A percentile compares a stretch with the other conserved stretches of the same genome.
These are phyloP conservation scores for Amazona finschi DNA, from an alignment of 2,797 vertebrate genomes.

Conservation along the genomic window DNA sequence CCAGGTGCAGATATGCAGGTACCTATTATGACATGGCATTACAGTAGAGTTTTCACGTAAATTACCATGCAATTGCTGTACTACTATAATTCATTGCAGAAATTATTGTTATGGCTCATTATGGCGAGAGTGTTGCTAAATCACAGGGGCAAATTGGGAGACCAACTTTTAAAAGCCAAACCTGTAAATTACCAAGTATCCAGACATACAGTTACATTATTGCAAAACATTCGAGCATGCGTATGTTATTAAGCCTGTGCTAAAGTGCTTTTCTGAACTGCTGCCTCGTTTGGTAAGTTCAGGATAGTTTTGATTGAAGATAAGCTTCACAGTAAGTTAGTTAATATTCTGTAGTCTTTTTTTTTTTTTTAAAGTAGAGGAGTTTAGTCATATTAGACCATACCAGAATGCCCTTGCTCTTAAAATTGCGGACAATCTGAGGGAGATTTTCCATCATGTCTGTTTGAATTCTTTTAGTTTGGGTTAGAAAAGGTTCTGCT, in stretches of 20 bases:
- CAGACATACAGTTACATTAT: neutral
- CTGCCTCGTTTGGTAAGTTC: conserved; percentile 40
- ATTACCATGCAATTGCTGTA: conserved; percentile 29
- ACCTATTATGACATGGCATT: conserved; percentile 21
- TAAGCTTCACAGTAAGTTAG: conserved; percentile 10
- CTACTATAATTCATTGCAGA: conserved; percentile 34
- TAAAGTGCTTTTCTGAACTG: conserved; percentile 59
- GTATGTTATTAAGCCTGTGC: conserved; percentile 9
- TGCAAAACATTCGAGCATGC: neutral
- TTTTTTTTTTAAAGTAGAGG: neutral
- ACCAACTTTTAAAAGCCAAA: conserved; percentile 41
- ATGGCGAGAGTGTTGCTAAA: conserved; percentile 10
- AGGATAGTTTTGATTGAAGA: conserved; percentile 24
- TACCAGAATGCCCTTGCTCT: conserved; percentile 21
- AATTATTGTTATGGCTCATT: neutral
- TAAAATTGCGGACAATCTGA: conserved; percentile 55
- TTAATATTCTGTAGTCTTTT: conserved; percentile 15
- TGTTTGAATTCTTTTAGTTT: conserved; percentile 3
- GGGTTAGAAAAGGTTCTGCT: conserved; percentile 1
- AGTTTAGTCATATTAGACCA: neutral
- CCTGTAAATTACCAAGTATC: neutral
- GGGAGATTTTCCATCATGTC: neutral
- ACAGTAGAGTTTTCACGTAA: conserved; percentile 4
- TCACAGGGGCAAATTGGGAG: conserved; percentile 3
- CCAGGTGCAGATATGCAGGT: conserved; percentile 6